A percentile compares a stretch with the other conserved stretches of the same genome.
Conservation (phyloP, 1,140 invertebrate genomes). For the Drosophila willistoni region DNA sequence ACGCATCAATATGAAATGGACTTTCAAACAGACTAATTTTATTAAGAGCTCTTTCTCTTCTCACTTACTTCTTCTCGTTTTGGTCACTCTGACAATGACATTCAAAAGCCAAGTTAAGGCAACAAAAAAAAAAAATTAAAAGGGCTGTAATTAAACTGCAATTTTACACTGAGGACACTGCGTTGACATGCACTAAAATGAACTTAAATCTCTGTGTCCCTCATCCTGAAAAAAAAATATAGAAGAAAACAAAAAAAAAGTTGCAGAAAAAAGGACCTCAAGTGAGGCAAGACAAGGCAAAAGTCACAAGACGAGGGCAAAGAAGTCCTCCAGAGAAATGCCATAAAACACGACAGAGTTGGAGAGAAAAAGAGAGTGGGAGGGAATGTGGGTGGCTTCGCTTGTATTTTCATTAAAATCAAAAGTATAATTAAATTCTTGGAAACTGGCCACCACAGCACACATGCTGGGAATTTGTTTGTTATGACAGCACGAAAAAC, state of each 20-base stretch:
- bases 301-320: constrained; percentile 36
- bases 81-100: constrained; percentile 31
- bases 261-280: constrained; percentile 33
- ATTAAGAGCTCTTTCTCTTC: constrained; percentile 31
- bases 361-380: background rate
- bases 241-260: background rate
- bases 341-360: constrained; percentile 11
- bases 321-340: constrained; percentile 8
- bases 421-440: constrained; percentile 72
- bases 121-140: constrained; percentile 33
- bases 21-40: constrained; percentile 34
- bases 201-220: constrained; percentile 19
- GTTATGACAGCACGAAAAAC: constrained; percentile 64
- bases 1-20: constrained; percentile 5
- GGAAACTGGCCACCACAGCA: constrained; percentile 28
- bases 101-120: constrained; percentile 42
- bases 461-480: constrained; percentile 70
- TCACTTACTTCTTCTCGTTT: background rate
- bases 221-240: background rate
- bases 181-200: constrained; percentile 47
- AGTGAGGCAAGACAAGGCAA: constrained; percentile 39
- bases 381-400: constrained; percentile 5
- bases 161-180: constrained; percentile 41
- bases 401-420: constrained; percentile 68
- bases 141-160: constrained; percentile 54